Base-by-base conservation (phyloP, 2,888 invertebrate genomes). In the Lasioglossum vierecki region DNA sequence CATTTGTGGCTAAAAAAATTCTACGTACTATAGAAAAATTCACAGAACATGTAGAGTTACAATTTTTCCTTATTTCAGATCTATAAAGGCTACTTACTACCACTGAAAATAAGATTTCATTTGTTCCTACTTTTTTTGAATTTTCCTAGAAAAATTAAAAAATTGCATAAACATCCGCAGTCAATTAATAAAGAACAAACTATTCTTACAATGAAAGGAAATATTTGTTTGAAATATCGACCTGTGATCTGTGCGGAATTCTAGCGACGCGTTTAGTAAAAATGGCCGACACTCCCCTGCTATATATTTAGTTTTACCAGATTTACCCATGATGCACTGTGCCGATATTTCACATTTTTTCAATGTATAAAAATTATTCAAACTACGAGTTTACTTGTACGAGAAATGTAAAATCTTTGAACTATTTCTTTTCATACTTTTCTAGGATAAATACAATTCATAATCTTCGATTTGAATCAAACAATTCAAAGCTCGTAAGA, bases 301-400 rank as follows among this genome's bases (percentile, higher is more conserved):
- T 41, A 5, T 39, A 39, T 39, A 30, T 30, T 30, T 30, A 35
- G 35, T 35, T 35, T 35, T 35, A 35, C 30, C 4, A 49, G 13
- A 5, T 46, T 60, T 63, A 73, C 74, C 83, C 83, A 83, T 15
- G 63, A 83, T 68, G 41, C 78, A n/a, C 68, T 78, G 83, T 63
- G 70, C 5, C 35, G 18, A 11, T 70, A 49, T 22, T 57, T 22
- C 26, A 35, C 49, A 26, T 74, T 66, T 78, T 78, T 63, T 0
- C 39, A 68, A 22, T 4, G 18, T 15, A 68, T 35, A 22, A 49
- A 18, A n/a, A 26, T 82, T n/a, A 5, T 60, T 71, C 39, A 41
- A 41, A 44, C 13, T 53, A n/a, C 18, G 6, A 75, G 22, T 63
- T 35, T 53, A 68, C 4, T n/a, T 63, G 1, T 35, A 4, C 35